Base-by-base conservation (phyloP, 2,888 invertebrate species). In the Calliopum simillimum region DNA sequence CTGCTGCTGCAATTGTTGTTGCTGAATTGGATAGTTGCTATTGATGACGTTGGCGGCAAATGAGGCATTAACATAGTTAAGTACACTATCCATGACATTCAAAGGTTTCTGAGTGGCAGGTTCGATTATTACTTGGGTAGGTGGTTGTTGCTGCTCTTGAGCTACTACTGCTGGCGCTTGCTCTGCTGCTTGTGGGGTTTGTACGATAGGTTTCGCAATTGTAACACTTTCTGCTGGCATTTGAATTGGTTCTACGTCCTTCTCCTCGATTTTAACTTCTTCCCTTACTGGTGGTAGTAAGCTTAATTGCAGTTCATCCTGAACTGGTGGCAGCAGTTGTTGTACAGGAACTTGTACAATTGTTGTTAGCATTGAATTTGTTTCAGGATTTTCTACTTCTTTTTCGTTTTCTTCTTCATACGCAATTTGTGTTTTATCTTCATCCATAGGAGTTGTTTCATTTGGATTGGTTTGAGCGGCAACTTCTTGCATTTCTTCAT, bases 1-100 rank as follows among this genome's bases (percentile, higher is more conserved):
- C 33, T 13, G 76, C 71, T 64, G 67, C 21, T 71, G 67, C 16
- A 33, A n/a, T 46, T 46, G 21, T 44, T 44, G 16, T 6, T 67
- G 23, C 14, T 71, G 67, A 16, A 49, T 70, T 55, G 69, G 69
- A 44, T 49, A 53, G 44, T 55, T 65, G 46, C 69, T 67, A n/a
- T 68, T 65, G 23, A 19, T 55, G 55, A 53, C 53, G 68, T 68
- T 55, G 72, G 51, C 70, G 70, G 78, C 75, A 68, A 81, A 79
- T 49, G 82, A 83, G 41, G 80, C 82, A 69, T 83, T 83, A 63
- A 82, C 82, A 72, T 84, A 83, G 76, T 83, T 84, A 8, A 84
- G 75, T 23, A 83, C 83, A 71, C 80, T 83, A 71, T 83, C 80
- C 49, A 76, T 65, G 12, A 80, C 81, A 12, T 75, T 75, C 14